phyloP scores from a whole-genome alignment of 2,113 vertebrate genomes.

The Clinocottus analis region DNA sequence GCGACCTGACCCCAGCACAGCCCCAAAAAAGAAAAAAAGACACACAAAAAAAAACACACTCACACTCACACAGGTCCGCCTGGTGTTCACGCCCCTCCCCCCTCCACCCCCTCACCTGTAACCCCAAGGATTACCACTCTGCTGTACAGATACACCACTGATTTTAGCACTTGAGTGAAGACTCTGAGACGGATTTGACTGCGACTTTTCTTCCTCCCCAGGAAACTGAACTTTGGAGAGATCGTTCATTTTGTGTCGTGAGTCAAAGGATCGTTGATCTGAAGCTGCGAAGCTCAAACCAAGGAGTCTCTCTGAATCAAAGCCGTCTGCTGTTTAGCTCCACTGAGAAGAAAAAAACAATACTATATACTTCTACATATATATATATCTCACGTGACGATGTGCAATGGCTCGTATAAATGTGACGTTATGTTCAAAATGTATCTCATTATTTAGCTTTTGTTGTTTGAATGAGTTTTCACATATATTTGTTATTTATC shows the following conservation, averaged over 20 bases:
- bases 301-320: constrained; percentile 67
- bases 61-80: constrained; percentile 26
- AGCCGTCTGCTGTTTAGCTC: constrained; percentile 80
- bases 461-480: constrained; percentile 79
- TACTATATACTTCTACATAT: constrained; percentile 62
- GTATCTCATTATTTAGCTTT: constrained; percentile 81
- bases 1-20: constrained; percentile 57
- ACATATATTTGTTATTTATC: constrained; percentile 66
- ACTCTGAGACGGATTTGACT: constrained; percentile 19
- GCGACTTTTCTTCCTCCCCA: constrained; percentile 9
- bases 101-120: constrained; percentile 35
- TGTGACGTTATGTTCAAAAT: constrained; percentile 86
- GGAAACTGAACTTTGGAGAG: constrained; percentile 50
- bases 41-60: neutral
- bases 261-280: constrained; percentile 61
- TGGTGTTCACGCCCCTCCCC: constrained; percentile 31
- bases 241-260: constrained; percentile 53
- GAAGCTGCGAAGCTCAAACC: constrained; percentile 61
- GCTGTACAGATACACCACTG: constrained; percentile 57
- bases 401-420: constrained; percentile 93
- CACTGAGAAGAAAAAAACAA: constrained; percentile 70
- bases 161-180: constrained; percentile 56
- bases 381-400: constrained; percentile 86
- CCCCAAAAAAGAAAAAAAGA: constrained; percentile 13
- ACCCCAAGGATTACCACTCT: constrained; percentile 59